Base-by-base conservation (phyloP, 2,113 vertebrate species). In the Rattus rattus region DNA sequence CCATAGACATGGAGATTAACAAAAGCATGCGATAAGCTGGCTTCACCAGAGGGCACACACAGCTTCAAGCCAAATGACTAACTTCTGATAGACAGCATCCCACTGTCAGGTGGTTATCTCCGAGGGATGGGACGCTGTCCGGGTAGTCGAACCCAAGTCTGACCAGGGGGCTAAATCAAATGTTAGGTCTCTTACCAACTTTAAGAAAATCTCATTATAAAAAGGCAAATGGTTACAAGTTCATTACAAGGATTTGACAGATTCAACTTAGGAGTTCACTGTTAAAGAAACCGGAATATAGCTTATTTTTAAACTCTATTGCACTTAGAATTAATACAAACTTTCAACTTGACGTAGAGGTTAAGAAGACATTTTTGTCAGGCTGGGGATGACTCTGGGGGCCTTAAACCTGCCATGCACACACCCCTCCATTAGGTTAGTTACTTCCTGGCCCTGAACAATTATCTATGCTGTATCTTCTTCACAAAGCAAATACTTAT, bases 141-240 rank as follows among this genome's bases (percentile, higher is more conserved):
- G 80, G 47, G 20, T 36, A 43, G 36, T 73, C 5, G 2, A 54
- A 43, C 56, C 56, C 4, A 39, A 72, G 54, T 72, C 77, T 69
- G 43, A 54, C 63, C 28, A 20, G 14, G 59, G 1, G 24, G 65
- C 10, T 89, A 77, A 80, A 56, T 81, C 39, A 92, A 76, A 85
- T 52, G 65, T 14, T 79, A 72, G 69, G 4, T 65, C 16, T 87
- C 69, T 90, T 67, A 86, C 17, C 73, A 94, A 96, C 94, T 52
- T 93, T 85, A 86, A 73, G 73, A 87, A 89, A 96, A 70, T 87
- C 7, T 54, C 72, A 88, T 91, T 47, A 83, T 87, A 56, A 90
- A 83, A 76, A 54, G 19, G 12, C 59, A 93, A 85, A 69, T 84
- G 26, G 28, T 63, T 69, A 91, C 84, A 70, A 72, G 26, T 70